Conservation (phyloP, 2,888 invertebrate genomes). For the Eristalis arbustorum region DNA sequence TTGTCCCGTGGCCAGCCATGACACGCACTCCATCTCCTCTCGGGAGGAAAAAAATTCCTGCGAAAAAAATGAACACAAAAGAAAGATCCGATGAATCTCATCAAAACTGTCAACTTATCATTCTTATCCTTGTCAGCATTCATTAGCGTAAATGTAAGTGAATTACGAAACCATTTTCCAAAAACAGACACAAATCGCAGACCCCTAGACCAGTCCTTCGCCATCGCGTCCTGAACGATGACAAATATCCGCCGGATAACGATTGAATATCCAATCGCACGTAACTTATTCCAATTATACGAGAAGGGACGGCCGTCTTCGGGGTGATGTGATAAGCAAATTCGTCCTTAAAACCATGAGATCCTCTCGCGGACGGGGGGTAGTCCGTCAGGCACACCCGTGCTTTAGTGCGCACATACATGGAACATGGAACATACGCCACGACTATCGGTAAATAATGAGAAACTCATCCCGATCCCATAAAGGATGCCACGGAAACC, state of each 20-base stretch:
- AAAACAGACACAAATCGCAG: not conserved
- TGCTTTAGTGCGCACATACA: not conserved
- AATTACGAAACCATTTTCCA: conserved; percentile 8
- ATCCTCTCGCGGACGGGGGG: not conserved
- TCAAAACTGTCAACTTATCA: conserved; percentile 10
- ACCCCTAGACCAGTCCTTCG: not conserved
- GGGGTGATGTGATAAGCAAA: conserved; percentile 29
- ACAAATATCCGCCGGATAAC: conserved; percentile 4
- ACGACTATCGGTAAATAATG: conserved; percentile 22
- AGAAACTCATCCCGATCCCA: not conserved
- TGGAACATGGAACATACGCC: not conserved
- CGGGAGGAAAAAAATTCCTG: not conserved
- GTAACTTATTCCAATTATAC: conserved; percentile 51
- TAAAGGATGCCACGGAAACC: conserved; percentile 31
- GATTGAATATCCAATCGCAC: conserved; percentile 31
- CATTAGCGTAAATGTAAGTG: conserved; percentile 13
- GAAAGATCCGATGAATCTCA: not conserved
- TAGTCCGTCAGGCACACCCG: not conserved
- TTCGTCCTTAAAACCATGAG: conserved; percentile 43
- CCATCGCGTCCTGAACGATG: not conserved
- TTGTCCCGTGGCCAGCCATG: not conserved
- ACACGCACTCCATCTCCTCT: not conserved
- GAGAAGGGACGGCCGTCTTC: conserved; percentile 6
- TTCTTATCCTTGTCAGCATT: conserved; percentile 1
- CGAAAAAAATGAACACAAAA: too few relatives aligned